A percentile compares a stretch with the other conserved stretches of the same genome.
These are phyloP conservation scores for Cecidostiba fungosa DNA, from an alignment of 2,888 invertebrate species.

Conservation along the genomic window DNA sequence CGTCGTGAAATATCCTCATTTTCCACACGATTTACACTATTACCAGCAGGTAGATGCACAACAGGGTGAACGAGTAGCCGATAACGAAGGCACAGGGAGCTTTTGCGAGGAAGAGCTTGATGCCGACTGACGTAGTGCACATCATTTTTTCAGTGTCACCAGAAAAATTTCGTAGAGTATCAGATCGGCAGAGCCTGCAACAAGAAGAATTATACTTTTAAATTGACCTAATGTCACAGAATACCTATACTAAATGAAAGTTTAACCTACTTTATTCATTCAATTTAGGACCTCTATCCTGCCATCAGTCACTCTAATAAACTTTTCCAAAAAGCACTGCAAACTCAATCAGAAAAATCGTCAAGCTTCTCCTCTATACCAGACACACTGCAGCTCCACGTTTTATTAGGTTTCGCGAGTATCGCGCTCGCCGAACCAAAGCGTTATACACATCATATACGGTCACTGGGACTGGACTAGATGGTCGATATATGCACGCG, in stretches of 20 bases:
- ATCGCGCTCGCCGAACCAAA: neutral
- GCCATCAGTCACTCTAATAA: no score
- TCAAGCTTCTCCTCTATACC: no score
- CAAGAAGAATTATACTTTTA: no score
- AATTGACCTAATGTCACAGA: no score
- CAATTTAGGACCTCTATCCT: no score
- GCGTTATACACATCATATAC: neutral
- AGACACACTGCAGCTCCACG: neutral
- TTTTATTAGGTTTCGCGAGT: neutral
- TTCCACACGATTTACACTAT: neutral
- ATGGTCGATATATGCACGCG: constrained; percentile 26
- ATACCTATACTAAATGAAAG: no score
- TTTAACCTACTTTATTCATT: no score
- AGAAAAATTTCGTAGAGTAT: neutral
- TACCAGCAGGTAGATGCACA: constrained; percentile 45
- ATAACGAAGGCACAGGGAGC: constrained; percentile 9
- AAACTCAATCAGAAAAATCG: no score
- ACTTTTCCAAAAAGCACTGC: no score
- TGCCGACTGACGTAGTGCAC: constrained; percentile 16
- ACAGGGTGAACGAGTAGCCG: constrained; percentile 38
- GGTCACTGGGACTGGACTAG: constrained; percentile 30
- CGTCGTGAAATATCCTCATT: constrained; percentile 28
- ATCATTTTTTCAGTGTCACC: neutral
- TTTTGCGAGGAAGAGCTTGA: constrained; percentile 26
- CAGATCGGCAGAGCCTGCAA: no score